phyloP scores from a whole-genome alignment of 2,888 invertebrate genomes.

The Camptogramma bilineatum region DNA sequence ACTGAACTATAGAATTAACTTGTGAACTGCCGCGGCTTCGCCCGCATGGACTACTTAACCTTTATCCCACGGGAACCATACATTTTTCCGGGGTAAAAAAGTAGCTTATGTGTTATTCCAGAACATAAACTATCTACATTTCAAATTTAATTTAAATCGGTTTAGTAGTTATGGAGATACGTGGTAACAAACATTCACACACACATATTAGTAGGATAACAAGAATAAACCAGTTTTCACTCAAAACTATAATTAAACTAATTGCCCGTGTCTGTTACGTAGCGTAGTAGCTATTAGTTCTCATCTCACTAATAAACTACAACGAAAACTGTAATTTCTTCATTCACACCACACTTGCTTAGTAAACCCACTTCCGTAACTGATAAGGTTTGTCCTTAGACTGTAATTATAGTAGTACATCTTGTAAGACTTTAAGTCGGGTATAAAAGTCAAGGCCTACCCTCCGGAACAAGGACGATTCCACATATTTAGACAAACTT shows the following conservation, averaged over 20 bases:
- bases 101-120: too few species aligned
- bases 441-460: slow-evolving; percentile 48
- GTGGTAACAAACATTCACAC: too few species aligned
- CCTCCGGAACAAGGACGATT: slow-evolving; percentile 43
- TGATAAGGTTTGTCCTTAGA: slow-evolving; percentile 29
- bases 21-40: too few species aligned
- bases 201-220: too few species aligned
- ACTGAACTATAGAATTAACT: too few species aligned
- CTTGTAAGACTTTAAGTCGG: slow-evolving; percentile 37
- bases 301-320: not conserved
- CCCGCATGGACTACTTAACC: too few species aligned
- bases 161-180: too few species aligned
- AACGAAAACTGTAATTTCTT: slow-evolving; percentile 1
- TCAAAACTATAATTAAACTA: not conserved
- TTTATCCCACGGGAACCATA: too few species aligned
- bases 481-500: not conserved
- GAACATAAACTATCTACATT: too few species aligned
- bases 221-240: too few species aligned
- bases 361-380: slow-evolving; percentile 13
- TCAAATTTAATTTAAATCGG: too few species aligned
- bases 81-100: too few species aligned
- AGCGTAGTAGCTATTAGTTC: not conserved
- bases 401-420: slow-evolving; percentile 19
- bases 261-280: slow-evolving; percentile 1
- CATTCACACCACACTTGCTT: slow-evolving; percentile 3